Base-by-base conservation (phyloP, 37 sponge, comb jelly and placozoan species). In the Cliona cf. orientalis region DNA sequence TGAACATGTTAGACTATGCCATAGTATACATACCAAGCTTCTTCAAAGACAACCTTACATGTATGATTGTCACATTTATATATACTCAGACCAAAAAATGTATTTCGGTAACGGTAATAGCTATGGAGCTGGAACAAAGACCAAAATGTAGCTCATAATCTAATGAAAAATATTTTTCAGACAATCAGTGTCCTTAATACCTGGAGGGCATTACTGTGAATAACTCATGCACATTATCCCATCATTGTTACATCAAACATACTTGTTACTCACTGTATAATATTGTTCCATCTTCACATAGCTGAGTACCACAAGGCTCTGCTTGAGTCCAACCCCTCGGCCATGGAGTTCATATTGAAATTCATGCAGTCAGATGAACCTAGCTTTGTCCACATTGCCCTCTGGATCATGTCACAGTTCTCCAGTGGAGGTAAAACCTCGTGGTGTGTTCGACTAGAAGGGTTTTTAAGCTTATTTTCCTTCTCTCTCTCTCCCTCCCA, bases 321-420 rank as follows among this genome's bases (percentile, higher is more conserved):
- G 26, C 42, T 87, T 19, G 68, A 80, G 21, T 39, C 37, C n/a
- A 38, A 46, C n/a, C 80, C 80, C 2, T 80, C 87, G 33, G 80
- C 66, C 22, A 63, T 87, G 28, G 66, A 74, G 44, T 73, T 71
- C 31, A 31, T 87, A 6, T 23, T 55, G 4, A 36, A 33, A 36
- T 80, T 87, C 67, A 53, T 87, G 68, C 17, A 74, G 25, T 71
- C 71, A 21, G 69, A 63, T 14, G 80, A 87, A 22, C n/a, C 63
- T 11, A 79, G 63, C 43, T 80, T 65, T 46, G 68, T 87, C 28
- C 87, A 87, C 45, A 71, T 87, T 26, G 80, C 87, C 22, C 77
- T 88, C 22, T 88, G 88, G 88, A 75, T 88, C 29, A 76, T 76
- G 32, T 71, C 82, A 11, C 88, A 88, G 64, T 88, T 88, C 55